Base-by-base conservation (phyloP, 2,113 vertebrate species). In the Felis catus region DNA sequence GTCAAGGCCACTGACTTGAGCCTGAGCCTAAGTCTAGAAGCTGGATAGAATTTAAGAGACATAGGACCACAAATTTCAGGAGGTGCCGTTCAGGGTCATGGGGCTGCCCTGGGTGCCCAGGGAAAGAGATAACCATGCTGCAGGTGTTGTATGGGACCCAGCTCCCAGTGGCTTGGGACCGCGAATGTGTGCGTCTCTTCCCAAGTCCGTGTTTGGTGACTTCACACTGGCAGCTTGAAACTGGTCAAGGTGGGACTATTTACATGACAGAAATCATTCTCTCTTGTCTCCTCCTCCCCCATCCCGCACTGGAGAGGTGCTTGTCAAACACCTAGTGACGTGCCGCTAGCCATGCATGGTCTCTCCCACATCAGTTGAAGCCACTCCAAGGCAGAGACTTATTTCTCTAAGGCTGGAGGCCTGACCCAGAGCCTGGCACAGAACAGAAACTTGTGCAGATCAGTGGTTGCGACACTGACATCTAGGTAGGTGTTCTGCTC, bases 161-260 rank as follows among this genome's bases (percentile, higher is more conserved):
- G 33, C 55, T 63, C 10, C 81, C 7, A 4, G 27, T 0, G 0
- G 16, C 58, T 78, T 12, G 7, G 25, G 21, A 71, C 0, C 1
- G 25, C 13, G 21, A 25, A 65, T 7, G 0, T 68, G 36, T 41
- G 25, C 11, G 9, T 86, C 74, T 79, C n/a, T 63, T 66, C 65
- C 68, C 25, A 31, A 66, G 45, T 71, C 76, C 1, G 0, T 53
- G 27, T 48, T 29, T 36, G 18, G 19, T 25, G 51, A 45, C 19
- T 53, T 83, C 66, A 68, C 7, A 6, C 6, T 33, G 36, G 66
- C 31, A 80, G 21, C 55, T 36, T 94, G 95, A 90, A 71, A 23
- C 15, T 27, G 66, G 58, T 33, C 55, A 15, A 45, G 29, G 12
- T 79, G 74, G 63, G 33, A 74, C 5, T n/a, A 48, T 73, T 92